Evolutionary conservation across 2,113 vertebrate species (phyloP).

Genomic region (Charina bottae): DNA sequence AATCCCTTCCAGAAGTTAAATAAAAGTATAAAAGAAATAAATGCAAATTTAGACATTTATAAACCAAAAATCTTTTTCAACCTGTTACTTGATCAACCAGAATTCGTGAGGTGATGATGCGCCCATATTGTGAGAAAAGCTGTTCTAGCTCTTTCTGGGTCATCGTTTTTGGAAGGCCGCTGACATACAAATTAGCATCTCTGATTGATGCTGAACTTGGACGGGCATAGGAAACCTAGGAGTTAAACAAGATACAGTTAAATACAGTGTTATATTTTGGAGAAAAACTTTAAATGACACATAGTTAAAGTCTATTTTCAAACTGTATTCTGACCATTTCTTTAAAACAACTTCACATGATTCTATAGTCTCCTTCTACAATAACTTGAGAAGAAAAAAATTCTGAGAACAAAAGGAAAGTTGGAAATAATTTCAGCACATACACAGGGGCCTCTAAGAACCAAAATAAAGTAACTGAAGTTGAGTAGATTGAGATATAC

Average conservation of each 20-base stretch:
- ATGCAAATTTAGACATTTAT: conserved; percentile 14
- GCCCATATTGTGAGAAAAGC: conserved; percentile 98
- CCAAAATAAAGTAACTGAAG: conserved; percentile 63
- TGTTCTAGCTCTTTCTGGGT: conserved; percentile 99
- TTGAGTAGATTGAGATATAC: conserved; percentile 60
- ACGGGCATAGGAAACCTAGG: conserved; percentile 96
- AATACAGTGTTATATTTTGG: conserved; percentile 26
- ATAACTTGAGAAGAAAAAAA: conserved; percentile 45
- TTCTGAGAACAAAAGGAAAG: conserved; percentile 58
- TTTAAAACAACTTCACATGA: conserved; percentile 36
- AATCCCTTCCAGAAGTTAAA: background rate
- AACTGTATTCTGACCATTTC: background rate
- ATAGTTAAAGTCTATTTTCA: background rate
- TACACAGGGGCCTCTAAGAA: conserved; percentile 57
- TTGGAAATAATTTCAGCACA: conserved; percentile 49
- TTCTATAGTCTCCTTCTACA: conserved; percentile 29
- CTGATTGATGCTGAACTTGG: conserved; percentile 98
- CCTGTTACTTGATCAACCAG: conserved; percentile 99
- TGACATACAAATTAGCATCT: conserved; percentile 98
- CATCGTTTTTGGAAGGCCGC: conserved; percentile 99
- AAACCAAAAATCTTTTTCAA: conserved; percentile 55
- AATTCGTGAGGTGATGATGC: conserved; percentile 99
- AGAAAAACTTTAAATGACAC: background rate
- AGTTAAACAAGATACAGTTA: conserved; percentile 31
- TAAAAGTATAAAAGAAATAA: background rate